Percentiles rank a stretch among this genome's conserved stretches.
Conservation (phyloP, 2,113 vertebrate genomes). For the Myrmecophaga tridactyla region DNA sequence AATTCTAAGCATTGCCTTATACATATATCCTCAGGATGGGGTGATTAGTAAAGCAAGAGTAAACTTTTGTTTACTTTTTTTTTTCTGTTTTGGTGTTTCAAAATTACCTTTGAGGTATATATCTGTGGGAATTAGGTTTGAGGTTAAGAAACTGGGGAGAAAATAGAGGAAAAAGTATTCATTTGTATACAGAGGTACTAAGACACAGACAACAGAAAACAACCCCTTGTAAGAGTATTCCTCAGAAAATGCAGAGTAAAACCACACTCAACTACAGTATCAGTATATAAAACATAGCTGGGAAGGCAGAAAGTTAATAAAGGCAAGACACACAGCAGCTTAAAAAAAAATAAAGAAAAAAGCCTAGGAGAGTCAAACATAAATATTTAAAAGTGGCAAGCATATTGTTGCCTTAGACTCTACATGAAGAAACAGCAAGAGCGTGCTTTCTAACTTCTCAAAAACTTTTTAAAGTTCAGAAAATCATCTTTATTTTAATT, state of each 20-base stretch:
- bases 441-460: not conserved
- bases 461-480: not conserved
- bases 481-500: not conserved
- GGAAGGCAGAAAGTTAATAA: not conserved
- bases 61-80: not conserved
- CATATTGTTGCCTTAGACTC: not conserved
- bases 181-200: not conserved
- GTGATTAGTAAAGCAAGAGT: not conserved
- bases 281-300: not conserved
- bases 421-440: not conserved
- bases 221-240: not conserved
- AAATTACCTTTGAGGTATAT: not conserved
- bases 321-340: not conserved
- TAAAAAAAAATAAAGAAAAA: conserved; percentile 6
- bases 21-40: not conserved
- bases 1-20: not conserved
- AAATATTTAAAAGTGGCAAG: not conserved
- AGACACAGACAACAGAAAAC: not conserved
- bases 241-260: not conserved
- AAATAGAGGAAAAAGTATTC: not conserved
- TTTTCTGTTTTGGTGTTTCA: not conserved
- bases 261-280: not conserved
- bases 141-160: not conserved
- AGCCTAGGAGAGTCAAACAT: not conserved
- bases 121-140: not conserved